These are phyloP conservation scores for Drosophila dunni DNA, from an alignment of 1,140 invertebrate species.

Conservation along the genomic window DNA sequence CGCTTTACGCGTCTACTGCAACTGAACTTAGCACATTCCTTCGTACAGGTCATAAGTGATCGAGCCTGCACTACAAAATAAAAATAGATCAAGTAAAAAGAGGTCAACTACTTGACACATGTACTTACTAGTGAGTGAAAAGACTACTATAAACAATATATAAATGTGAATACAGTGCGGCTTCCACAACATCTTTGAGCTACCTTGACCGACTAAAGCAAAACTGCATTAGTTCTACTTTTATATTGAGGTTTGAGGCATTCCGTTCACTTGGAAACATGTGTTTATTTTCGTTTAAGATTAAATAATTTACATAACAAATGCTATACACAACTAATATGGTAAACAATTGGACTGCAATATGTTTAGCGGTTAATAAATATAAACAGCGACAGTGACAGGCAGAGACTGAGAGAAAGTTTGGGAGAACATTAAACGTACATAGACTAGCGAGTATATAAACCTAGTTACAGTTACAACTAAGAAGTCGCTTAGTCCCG, in stretches of 20 bases:
- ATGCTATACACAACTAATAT: constrained; percentile 53
- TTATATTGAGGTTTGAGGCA: no score
- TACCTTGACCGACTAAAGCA: no score
- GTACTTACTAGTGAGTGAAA: no score
- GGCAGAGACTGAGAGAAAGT: constrained; percentile 9
- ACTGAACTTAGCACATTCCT: no score
- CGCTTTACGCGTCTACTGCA: no score
- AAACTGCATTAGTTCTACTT: neutral
- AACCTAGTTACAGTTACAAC: constrained; percentile 70
- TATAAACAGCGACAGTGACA: constrained; percentile 37
- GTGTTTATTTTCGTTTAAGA: constrained; percentile 48
- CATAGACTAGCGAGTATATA: constrained; percentile 75
- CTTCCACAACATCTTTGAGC: no score
- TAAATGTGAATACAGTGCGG: no score
- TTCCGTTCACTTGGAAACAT: constrained; percentile 6
- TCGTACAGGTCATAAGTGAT: no score
- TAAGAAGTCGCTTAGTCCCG: constrained; percentile 62
- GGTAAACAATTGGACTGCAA: constrained; percentile 26
- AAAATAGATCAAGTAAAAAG: no score
- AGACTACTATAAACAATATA: no score
- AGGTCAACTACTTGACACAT: no score
- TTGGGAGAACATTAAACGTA: constrained; percentile 64
- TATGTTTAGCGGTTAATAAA: constrained; percentile 59
- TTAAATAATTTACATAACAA: constrained; percentile 78
- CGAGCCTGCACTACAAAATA: no score